Conservation (phyloP, 2,888 invertebrate genomes). For the Pecten maximus region DNA sequence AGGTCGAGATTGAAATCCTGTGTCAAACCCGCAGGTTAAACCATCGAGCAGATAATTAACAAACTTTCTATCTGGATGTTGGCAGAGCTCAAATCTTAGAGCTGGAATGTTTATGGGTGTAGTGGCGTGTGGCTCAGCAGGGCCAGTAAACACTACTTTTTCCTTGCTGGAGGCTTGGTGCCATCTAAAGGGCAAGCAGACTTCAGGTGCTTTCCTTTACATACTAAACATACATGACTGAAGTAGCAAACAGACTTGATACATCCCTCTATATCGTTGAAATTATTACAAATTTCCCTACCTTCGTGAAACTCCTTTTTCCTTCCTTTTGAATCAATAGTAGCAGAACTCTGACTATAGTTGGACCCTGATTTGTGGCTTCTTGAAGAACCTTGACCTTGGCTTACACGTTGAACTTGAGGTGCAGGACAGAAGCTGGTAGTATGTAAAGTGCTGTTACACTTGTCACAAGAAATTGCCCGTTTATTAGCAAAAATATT, state of each 20-base stretch:
- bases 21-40: constrained; percentile 44
- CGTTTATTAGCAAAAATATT: constrained; percentile 35
- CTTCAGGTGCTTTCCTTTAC: constrained; percentile 40
- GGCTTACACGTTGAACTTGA: not conserved
- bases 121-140: not conserved
- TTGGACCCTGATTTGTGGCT: not conserved
- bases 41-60: constrained; percentile 21
- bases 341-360: not conserved
- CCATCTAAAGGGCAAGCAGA: not conserved
- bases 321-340: constrained; percentile 5
- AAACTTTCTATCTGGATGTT: constrained; percentile 40
- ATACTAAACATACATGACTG: constrained; percentile 42
- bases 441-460: constrained; percentile 38
- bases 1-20: constrained; percentile 38
- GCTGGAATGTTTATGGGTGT: constrained; percentile 33
- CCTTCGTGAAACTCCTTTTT: not conserved
- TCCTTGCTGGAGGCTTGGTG: constrained; percentile 10
- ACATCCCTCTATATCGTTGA: constrained; percentile 24
- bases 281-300: constrained; percentile 43
- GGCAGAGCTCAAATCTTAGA: not conserved
- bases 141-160: not conserved
- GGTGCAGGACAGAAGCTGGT: constrained; percentile 41
- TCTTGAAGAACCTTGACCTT: not conserved
- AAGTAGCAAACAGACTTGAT: not conserved
- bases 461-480: constrained; percentile 17